These are phyloP conservation scores for Lysandra bellargus DNA, from an alignment of 2,888 invertebrate genomes.

Conservation along the genomic window DNA sequence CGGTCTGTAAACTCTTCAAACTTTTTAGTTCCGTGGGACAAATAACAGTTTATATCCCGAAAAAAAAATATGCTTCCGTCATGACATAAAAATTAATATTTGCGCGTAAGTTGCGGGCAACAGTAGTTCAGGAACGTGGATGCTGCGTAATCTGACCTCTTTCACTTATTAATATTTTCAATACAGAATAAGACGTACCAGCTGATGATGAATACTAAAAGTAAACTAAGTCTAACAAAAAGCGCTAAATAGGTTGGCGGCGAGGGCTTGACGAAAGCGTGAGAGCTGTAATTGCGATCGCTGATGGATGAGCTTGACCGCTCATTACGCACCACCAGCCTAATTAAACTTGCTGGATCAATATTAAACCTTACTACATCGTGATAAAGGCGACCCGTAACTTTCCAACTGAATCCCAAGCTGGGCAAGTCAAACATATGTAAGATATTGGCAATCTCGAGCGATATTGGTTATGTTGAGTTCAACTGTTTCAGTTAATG, in stretches of 20 bases:
- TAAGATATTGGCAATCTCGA: conserved; percentile 36
- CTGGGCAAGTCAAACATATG: conserved; percentile 17
- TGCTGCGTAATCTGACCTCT: too few relatives aligned
- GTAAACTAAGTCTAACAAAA: conserved; percentile 36
- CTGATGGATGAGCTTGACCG: conserved; percentile 57
- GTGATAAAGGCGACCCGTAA: background rate
- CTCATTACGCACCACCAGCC: conserved; percentile 45
- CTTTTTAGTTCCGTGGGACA: too few relatives aligned
- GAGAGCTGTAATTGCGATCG: conserved; percentile 70
- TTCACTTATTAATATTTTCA: too few relatives aligned
- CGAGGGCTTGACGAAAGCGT: conserved; percentile 60
- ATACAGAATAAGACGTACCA: background rate
- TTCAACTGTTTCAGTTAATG: conserved; percentile 1
- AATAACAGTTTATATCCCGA: too few relatives aligned
- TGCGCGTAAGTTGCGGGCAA: too few relatives aligned
- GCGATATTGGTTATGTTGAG: conserved; percentile 36
- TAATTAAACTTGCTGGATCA: background rate
- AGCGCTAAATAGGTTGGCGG: conserved; percentile 64
- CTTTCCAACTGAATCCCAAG: background rate
- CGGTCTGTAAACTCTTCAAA: too few relatives aligned
- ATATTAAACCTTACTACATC: background rate
- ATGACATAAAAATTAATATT: too few relatives aligned
- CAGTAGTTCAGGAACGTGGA: too few relatives aligned
- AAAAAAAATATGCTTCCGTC: too few relatives aligned
- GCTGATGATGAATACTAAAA: conserved; percentile 3